These are phyloP conservation scores for Osmerus eperlanus DNA, from an alignment of 2,113 vertebrate genomes.

Conservation along the genomic window DNA sequence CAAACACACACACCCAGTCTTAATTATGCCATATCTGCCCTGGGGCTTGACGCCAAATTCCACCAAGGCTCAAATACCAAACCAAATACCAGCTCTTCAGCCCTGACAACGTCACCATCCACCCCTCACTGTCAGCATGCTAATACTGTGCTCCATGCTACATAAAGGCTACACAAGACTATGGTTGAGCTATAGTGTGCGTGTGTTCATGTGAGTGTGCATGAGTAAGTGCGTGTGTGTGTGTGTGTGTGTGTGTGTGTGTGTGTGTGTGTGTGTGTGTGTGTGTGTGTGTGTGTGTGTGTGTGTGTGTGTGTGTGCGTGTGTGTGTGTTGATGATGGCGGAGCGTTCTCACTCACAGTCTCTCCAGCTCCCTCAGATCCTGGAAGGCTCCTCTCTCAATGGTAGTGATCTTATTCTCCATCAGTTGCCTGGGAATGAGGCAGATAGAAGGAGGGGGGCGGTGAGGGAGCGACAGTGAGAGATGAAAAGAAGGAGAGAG, in stretches of 20 bases:
- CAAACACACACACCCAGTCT: slow-evolving; percentile 26
- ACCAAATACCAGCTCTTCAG: not conserved
- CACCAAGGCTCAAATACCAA: slow-evolving; percentile 24
- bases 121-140: slow-evolving; percentile 16
- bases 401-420: slow-evolving; percentile 97
- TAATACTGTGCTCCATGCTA: not conserved
- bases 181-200: not conserved
- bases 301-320: not conserved
- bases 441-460: slow-evolving; percentile 30
- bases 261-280: not conserved
- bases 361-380: slow-evolving; percentile 97
- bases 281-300: not conserved
- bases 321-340: not conserved
- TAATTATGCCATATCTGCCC: slow-evolving; percentile 58
- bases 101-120: slow-evolving; percentile 41
- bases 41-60: slow-evolving; percentile 47
- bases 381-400: slow-evolving; percentile 97
- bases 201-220: not conserved
- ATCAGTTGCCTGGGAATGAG: slow-evolving; percentile 90
- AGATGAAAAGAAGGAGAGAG: too few species aligned
- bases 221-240: not conserved
- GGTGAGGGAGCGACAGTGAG: slow-evolving; percentile 18
- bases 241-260: too few species aligned
- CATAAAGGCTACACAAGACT: not conserved
- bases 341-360: slow-evolving; percentile 81